Base-by-base conservation (phyloP, 2,797 vertebrate genomes). In the Heterohyrax brucei region DNA sequence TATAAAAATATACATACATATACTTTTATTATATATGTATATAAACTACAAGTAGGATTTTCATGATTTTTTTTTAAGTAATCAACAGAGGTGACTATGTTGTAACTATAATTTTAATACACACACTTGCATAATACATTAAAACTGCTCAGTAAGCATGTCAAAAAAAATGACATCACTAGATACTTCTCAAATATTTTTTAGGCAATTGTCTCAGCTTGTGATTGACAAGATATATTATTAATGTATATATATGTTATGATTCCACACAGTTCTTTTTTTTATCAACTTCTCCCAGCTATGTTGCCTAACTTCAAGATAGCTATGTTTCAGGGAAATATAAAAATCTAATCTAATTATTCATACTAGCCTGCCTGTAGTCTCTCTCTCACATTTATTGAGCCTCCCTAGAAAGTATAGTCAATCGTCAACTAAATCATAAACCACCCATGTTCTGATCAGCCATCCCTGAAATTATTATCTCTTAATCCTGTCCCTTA, bases 311-410 rank as follows among this genome's bases (percentile, higher is more conserved):
- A 16, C 80, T 90, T 90, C 28, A 78, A 26, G 68, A 92, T 33
- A 80, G 12, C 8, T 59, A n/a, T 19, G 21, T 33, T 82, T 50
- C 28, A 62, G 10, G 33, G 46, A 88, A 89, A 24, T 16, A 19
- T 72, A 62, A 94, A 66, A 83, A 70, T 16, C 21, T 87, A 89
- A 91, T 76, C 56, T 76, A 81, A 80, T 85, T 89, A 77, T 84
- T 94, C 44, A 46, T 61, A 44, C 9, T 21, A 75, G 78, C 22
- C 62, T 84, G 21, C 9, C 28, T 78, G 21, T 3, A 95, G 48
- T 50, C 80, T 82, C 96, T 53, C 26, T 81, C 21, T 62, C 16
- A 21, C 21, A 16, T 48, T 87, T 44, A 44, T 12, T 9, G 26
- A 81, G 21, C 33, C n/a, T 92, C 33, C 79, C 39, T 61, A 73